Evolutionary conservation across 2,797 vertebrate species (phyloP).

Genomic region (Sitta carolinensis): DNA sequence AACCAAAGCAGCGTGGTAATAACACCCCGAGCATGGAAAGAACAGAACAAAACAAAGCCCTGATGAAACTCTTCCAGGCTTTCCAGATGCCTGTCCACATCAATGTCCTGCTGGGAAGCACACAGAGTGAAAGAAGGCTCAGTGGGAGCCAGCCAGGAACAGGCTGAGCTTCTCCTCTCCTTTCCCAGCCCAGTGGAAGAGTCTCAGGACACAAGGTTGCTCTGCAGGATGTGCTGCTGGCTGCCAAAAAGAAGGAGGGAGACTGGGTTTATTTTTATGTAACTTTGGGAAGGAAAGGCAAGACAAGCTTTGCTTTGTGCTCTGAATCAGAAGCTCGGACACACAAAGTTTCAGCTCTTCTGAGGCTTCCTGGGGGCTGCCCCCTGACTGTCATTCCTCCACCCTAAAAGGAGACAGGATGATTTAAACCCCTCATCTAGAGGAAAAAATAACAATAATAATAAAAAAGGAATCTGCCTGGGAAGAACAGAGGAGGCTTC

Average conservation of each 20-base stretch:
- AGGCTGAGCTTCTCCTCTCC: background rate
- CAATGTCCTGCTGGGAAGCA: background rate
- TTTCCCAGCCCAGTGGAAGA: background rate
- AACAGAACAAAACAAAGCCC: background rate
- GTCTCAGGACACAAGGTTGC: background rate
- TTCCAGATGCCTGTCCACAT: constrained; percentile 34
- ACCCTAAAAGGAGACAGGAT: background rate
- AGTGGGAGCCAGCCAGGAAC: background rate
- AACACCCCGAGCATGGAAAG: background rate
- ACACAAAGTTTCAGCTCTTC: background rate
- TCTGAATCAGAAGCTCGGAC: background rate
- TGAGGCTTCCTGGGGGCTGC: background rate
- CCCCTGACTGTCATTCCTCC: background rate
- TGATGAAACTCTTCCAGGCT: background rate
- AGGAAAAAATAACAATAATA: background rate
- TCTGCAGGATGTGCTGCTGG: background rate
- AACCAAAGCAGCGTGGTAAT: background rate
- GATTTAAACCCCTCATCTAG: background rate
- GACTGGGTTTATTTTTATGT: background rate
- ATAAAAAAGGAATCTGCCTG: background rate
- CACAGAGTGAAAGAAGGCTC: background rate
- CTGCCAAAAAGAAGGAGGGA: constrained; percentile 10
- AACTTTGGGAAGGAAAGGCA: background rate
- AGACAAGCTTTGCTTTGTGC: background rate
- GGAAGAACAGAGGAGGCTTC: background rate